Evolutionary conservation across 2,113 vertebrate genomes (phyloP).

Genomic region (Merops nubicus): DNA sequence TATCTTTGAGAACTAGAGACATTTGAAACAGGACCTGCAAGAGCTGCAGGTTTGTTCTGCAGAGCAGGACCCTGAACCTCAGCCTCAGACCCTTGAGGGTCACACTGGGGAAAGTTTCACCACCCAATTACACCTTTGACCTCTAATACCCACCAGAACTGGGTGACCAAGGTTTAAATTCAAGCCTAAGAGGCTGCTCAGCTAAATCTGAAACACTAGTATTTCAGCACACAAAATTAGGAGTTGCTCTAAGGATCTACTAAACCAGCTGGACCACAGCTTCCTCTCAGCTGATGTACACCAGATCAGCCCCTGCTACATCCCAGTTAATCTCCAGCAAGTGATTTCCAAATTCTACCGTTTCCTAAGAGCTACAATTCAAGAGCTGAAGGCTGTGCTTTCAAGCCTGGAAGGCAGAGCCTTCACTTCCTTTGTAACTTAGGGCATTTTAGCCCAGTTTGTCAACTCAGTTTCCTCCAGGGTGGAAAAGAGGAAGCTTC

Average conservation of each 20-base stretch:
- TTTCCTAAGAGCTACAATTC: not conserved
- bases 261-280: not conserved
- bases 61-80: not conserved
- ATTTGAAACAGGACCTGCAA: not conserved
- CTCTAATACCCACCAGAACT: not conserved
- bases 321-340: not conserved
- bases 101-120: not conserved
- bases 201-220: not conserved
- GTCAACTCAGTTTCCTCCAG: not conserved
- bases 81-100: not conserved
- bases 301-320: not conserved
- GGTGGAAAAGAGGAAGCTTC: slow-evolving; percentile 45
- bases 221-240: not conserved
- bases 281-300: not conserved
- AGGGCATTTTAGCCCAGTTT: not conserved
- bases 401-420: not conserved
- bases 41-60: not conserved
- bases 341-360: not conserved
- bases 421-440: not conserved
- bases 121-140: not conserved
- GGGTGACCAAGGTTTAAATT: not conserved
- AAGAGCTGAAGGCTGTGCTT: not conserved
- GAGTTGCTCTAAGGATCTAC: not conserved
- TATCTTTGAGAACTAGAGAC: not conserved
- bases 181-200: not conserved